Evolutionary conservation across 2,888 invertebrate genomes (phyloP).

Genomic region (Adelphocoris suturalis): DNA sequence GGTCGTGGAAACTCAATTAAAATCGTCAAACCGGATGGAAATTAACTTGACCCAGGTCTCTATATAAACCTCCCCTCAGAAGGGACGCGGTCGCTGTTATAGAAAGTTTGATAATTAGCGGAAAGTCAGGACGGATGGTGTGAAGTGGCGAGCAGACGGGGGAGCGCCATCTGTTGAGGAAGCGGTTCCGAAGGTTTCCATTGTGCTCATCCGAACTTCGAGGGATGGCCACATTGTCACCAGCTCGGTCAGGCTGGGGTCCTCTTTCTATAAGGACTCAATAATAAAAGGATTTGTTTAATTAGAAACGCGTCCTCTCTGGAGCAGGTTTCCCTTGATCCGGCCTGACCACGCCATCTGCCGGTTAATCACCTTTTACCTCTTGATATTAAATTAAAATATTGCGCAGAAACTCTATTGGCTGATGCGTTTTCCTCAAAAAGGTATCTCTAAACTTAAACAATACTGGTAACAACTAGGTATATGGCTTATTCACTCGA

Average conservation of each 20-base stretch:
- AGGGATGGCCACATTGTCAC: conserved; percentile 54
- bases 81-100: conserved; percentile 53
- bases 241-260: conserved; percentile 22
- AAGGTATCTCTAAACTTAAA: no score
- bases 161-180: conserved; percentile 68
- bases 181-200: conserved; percentile 54
- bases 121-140: conserved; percentile 57
- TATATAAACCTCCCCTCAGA: conserved; percentile 27
- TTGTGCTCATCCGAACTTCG: conserved; percentile 55
- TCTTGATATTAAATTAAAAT: background rate
- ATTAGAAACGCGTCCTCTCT: conserved; percentile 63
- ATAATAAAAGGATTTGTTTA: conserved; percentile 66
- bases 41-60: conserved; percentile 67
- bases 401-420: no score
- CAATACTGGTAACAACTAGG: no score
- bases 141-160: background rate
- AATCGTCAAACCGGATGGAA: conserved; percentile 69
- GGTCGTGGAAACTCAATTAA: conserved; percentile 67
- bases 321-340: background rate
- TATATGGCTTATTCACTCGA: no score
- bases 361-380: conserved; percentile 1
- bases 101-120: conserved; percentile 70
- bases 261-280: conserved; percentile 55
- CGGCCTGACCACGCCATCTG: conserved; percentile 16
- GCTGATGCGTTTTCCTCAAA: no score